A percentile compares a stretch with the other conserved stretches of the same genome.
Conservation (phyloP, 2,797 vertebrate species). For the Cynodonichthys magdalenae region DNA sequence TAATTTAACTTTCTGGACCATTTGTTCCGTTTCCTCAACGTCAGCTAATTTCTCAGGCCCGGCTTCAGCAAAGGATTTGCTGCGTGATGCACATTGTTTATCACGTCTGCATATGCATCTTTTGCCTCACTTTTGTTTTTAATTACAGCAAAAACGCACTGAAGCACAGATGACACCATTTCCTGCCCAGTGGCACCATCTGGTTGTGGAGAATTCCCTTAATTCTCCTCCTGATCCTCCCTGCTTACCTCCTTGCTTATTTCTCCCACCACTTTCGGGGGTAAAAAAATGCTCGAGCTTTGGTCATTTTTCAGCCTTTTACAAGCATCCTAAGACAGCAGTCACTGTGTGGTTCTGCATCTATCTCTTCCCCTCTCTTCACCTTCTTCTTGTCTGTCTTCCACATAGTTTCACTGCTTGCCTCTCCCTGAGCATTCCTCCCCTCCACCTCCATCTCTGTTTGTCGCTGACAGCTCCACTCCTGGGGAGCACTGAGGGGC, state of each 20-base stretch:
- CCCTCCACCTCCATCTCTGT: conserved; percentile 40
- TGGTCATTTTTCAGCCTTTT: conserved; percentile 41
- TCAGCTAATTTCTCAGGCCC: conserved; percentile 56
- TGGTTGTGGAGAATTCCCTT: conserved; percentile 57
- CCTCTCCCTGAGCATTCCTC: conserved; percentile 23
- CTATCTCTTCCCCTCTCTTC: conserved; percentile 14
- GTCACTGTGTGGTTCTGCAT: conserved; percentile 39
- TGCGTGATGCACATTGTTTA: conserved; percentile 45
- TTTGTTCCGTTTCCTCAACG: conserved; percentile 54
- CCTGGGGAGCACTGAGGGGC: conserved; percentile 69
- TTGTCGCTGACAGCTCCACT: conserved; percentile 71
- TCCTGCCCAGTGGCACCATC: conserved; percentile 73
- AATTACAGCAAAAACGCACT: conserved; percentile 49
- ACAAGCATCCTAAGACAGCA: conserved; percentile 55
- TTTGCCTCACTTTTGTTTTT: conserved; percentile 29
- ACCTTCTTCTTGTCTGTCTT: conserved; percentile 7
- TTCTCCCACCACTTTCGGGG: conserved; percentile 19
- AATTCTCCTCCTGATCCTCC: conserved; percentile 39
- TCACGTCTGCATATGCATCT: conserved; percentile 50
- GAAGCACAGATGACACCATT: conserved; percentile 52
- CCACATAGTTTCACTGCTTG: conserved; percentile 8
- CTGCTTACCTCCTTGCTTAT: conserved; percentile 33
- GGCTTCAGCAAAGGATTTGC: conserved; percentile 44
- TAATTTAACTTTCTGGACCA: conserved; percentile 59
- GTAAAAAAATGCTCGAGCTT: conserved; percentile 28